These are phyloP conservation scores for Cheirogaleus medius DNA, from an alignment of 2,113 vertebrate genomes.

Conservation along the genomic window DNA sequence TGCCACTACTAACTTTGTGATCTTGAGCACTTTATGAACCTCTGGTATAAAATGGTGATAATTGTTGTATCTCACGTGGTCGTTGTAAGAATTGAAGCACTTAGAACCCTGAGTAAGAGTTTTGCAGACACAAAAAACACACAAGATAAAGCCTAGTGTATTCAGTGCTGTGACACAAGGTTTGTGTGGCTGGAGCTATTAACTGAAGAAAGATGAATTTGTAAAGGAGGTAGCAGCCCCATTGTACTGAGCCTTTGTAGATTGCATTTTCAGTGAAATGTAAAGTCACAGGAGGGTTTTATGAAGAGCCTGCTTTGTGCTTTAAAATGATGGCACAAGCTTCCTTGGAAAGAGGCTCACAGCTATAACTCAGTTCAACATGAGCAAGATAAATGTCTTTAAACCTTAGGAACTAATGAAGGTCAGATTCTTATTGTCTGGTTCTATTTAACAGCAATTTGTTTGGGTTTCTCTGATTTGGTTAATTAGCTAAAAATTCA, in stretches of 20 bases:
- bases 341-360: not conserved
- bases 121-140: not conserved
- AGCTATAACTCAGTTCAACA: not conserved
- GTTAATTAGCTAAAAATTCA: not conserved
- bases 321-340: not conserved
- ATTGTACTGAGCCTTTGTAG: not conserved
- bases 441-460: not conserved
- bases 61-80: not conserved
- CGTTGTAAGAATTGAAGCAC: not conserved
- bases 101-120: not conserved
- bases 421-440: not conserved
- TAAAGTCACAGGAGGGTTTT: not conserved
- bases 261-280: not conserved
- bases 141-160: not conserved
- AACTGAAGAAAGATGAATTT: not conserved
- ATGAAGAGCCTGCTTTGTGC: not conserved
- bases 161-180: not conserved
- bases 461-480: not conserved
- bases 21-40: not conserved
- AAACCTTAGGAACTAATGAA: not conserved
- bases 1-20: not conserved
- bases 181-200: not conserved
- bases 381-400: not conserved
- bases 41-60: not conserved
- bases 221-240: not conserved